Percentiles rank a stretch among this genome's conserved stretches.
phyloP scores from a whole-genome alignment of 2,888 invertebrate genomes.

The Liodrosophila aerea region DNA sequence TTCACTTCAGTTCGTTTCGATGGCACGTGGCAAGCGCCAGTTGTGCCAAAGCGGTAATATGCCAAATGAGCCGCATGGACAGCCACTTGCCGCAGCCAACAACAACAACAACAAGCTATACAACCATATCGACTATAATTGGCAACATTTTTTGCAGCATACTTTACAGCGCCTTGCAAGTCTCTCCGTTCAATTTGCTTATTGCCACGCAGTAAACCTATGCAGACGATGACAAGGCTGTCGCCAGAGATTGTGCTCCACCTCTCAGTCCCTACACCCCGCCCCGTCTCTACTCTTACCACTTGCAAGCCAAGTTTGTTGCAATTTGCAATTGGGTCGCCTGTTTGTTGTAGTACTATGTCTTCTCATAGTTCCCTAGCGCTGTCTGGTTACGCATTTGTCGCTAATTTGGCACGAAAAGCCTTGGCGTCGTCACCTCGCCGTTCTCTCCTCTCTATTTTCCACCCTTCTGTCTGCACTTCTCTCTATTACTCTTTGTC shows the following conservation, averaged over 20 bases:
- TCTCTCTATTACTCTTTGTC: conserved; percentile 5
- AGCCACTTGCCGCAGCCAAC: conserved; percentile 17
- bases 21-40: conserved; percentile 49
- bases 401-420: conserved; percentile 68
- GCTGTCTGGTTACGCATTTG: conserved; percentile 44
- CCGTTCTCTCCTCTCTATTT: background rate
- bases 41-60: conserved; percentile 52
- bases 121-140: background rate
- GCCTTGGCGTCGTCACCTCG: conserved; percentile 21
- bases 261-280: no score
- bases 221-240: conserved; percentile 61
- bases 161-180: conserved; percentile 43
- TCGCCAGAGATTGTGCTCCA: conserved; percentile 55
- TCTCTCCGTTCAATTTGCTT: conserved; percentile 68
- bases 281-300: no score
- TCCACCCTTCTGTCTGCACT: background rate
- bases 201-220: conserved; percentile 62
- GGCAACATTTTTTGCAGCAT: conserved; percentile 40
- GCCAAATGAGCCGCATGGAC: conserved; percentile 60
- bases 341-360: conserved; percentile 14
- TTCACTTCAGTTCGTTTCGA: conserved; percentile 17
- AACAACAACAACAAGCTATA: background rate
- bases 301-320: conserved; percentile 61
- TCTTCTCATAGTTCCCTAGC: conserved; percentile 1
- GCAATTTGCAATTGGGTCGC: conserved; percentile 74